These are phyloP conservation scores for Gymnoscelis rufifasciata DNA, from an alignment of 2,888 invertebrate genomes.

Conservation along the genomic window DNA sequence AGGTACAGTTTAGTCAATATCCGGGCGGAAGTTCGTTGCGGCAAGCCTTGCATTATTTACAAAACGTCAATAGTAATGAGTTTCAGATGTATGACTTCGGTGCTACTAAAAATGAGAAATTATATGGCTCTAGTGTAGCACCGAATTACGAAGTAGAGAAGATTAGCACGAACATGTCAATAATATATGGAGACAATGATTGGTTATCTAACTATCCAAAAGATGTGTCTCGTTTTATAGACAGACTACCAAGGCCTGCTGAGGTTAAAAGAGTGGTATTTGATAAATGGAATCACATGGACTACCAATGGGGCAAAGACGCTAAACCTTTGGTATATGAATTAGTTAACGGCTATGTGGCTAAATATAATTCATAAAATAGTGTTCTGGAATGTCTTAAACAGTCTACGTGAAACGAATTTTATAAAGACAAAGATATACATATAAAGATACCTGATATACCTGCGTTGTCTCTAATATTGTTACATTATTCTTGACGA, in stretches of 20 bases:
- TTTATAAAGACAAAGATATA: too few species aligned
- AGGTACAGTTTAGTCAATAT: not conserved
- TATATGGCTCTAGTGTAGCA: not conserved
- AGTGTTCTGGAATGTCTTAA: too few species aligned
- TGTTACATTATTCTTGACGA: too few species aligned
- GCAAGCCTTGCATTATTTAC: not conserved
- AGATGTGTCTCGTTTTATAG: not conserved
- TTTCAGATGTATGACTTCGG: not conserved
- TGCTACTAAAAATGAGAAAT: not conserved
- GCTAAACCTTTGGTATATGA: not conserved
- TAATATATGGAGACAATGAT: not conserved
- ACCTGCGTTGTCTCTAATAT: too few species aligned
- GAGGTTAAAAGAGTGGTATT: not conserved
- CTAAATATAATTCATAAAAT: not conserved
- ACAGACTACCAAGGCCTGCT: not conserved
- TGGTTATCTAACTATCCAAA: not conserved
- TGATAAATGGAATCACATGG: not conserved
- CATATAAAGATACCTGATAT: too few species aligned
- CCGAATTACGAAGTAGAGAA: not conserved
- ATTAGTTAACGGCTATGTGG: not conserved
- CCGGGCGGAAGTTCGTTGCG: not conserved
- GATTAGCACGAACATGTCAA: not conserved
- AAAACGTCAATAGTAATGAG: not conserved
- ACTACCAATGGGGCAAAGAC: not conserved
- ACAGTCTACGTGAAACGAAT: too few species aligned